These are phyloP conservation scores for Cavia aperea DNA, from an alignment of 2,113 vertebrate species.

Conservation along the genomic window DNA sequence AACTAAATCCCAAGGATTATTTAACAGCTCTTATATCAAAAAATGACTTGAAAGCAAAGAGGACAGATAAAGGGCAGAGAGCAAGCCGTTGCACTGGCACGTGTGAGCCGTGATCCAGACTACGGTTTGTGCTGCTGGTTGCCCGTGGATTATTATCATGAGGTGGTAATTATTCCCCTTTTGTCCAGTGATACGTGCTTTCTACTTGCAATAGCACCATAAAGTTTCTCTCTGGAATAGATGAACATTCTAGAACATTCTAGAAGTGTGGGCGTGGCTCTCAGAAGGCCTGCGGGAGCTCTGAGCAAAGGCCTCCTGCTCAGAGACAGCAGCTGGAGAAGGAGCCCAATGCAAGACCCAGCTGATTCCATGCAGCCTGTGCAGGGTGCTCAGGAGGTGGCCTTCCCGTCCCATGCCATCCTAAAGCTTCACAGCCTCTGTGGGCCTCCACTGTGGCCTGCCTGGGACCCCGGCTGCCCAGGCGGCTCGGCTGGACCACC, in stretches of 20 bases:
- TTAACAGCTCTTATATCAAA: not conserved
- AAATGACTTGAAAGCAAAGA: not conserved
- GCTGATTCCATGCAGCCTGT: rapidly evolving
- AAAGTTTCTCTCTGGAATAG: not conserved
- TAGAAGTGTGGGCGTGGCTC: too few relatives aligned
- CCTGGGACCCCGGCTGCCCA: not conserved
- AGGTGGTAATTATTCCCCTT: rapidly evolving
- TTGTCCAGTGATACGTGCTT: not conserved
- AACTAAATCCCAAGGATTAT: not conserved
- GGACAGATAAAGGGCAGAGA: not conserved
- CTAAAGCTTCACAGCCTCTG: too few relatives aligned
- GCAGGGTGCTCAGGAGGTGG: rapidly evolving
- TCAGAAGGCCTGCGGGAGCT: not conserved
- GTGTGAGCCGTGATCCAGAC: rapidly evolving
- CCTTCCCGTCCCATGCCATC: rapidly evolving
- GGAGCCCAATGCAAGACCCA: rapidly evolving
- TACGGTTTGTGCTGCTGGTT: rapidly evolving
- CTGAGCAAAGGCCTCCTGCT: rapidly evolving
- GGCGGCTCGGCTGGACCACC: not conserved
- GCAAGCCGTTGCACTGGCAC: rapidly evolving
- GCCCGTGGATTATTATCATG: rapidly evolving
- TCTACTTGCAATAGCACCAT: not conserved
- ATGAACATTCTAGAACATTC: too few relatives aligned
- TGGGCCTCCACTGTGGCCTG: too few relatives aligned
- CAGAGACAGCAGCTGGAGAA: not conserved